Evolutionary conservation across 2,888 invertebrate species (phyloP).

Genomic region (Papilio elwesi): DNA sequence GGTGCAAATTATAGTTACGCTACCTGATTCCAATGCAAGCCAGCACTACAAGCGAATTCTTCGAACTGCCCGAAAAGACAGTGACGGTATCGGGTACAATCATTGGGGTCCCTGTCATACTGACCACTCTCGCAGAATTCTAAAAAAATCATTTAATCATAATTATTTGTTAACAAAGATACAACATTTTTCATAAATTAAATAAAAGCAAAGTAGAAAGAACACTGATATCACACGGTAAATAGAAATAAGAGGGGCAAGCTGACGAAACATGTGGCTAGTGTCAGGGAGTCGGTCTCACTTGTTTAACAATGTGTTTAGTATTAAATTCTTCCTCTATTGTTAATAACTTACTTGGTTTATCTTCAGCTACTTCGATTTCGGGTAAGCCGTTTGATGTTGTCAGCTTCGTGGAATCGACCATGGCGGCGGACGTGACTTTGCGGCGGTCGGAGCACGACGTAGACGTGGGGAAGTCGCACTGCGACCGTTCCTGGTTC

Average conservation of each 20-base stretch:
- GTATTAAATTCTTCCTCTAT: slow-evolving; percentile 25
- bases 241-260: no score
- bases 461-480: slow-evolving; percentile 89
- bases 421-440: slow-evolving; percentile 55
- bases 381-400: slow-evolving; percentile 41
- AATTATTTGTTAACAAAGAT: no score
- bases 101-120: slow-evolving; percentile 86
- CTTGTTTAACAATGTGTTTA: no score
- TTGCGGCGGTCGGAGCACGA: slow-evolving; percentile 82
- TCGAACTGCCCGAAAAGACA: slow-evolving; percentile 92
- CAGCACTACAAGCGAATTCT: slow-evolving; percentile 88
- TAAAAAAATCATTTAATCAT: slow-evolving; percentile 48
- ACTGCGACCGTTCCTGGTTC: slow-evolving; percentile 86
- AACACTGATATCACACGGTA: no score
- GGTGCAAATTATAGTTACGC: not conserved
- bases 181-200: no score
- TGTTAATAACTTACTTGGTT: slow-evolving; percentile 49
- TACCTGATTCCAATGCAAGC: slow-evolving; percentile 90
- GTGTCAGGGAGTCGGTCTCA: no score
- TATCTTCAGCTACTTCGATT: slow-evolving; percentile 54
- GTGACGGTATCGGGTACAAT: slow-evolving; percentile 89
- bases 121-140: slow-evolving; percentile 85
- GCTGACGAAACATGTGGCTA: no score
- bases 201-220: no score
- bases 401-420: slow-evolving; percentile 57